These are phyloP conservation scores for Orthosia cruda DNA, from an alignment of 2,888 invertebrate genomes.

Conservation along the genomic window DNA sequence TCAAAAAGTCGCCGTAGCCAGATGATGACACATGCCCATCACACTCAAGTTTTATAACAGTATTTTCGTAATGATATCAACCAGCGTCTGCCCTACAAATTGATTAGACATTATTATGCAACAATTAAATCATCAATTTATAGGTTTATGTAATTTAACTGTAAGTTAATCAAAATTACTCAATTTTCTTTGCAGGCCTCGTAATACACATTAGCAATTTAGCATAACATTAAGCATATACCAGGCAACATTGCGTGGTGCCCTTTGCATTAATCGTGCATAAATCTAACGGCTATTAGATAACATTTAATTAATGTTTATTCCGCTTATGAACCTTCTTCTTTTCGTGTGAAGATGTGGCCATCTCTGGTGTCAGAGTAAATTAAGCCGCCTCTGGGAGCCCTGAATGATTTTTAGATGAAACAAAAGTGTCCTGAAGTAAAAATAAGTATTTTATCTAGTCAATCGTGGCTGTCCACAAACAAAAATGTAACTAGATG, in stretches of 20 bases:
- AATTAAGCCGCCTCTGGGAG: too few species aligned
- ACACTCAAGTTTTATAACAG: neutral
- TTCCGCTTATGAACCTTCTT: neutral
- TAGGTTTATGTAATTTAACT: neutral
- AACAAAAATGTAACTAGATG: too few species aligned
- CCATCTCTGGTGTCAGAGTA: too few species aligned
- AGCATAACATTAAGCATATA: neutral
- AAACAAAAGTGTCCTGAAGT: too few species aligned
- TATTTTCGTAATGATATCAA: conserved; percentile 21
- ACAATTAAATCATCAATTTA: neutral
- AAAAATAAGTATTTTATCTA: too few species aligned
- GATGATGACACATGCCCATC: neutral
- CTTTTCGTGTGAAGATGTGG: too few species aligned
- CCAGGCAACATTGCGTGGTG: neutral
- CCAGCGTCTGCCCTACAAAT: neutral
- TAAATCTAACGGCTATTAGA: conserved; percentile 10
- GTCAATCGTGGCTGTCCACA: too few species aligned
- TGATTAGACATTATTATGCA: neutral
- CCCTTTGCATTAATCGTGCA: conserved; percentile 29
- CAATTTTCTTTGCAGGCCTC: conserved; percentile 12
- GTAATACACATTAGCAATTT: conserved; percentile 7
- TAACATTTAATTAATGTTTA: neutral
- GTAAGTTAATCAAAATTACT: neutral
- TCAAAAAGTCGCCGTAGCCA: too few species aligned
- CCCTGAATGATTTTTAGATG: neutral